phyloP scores from a whole-genome alignment of 2,888 invertebrate genomes.

The Neria commutata region DNA sequence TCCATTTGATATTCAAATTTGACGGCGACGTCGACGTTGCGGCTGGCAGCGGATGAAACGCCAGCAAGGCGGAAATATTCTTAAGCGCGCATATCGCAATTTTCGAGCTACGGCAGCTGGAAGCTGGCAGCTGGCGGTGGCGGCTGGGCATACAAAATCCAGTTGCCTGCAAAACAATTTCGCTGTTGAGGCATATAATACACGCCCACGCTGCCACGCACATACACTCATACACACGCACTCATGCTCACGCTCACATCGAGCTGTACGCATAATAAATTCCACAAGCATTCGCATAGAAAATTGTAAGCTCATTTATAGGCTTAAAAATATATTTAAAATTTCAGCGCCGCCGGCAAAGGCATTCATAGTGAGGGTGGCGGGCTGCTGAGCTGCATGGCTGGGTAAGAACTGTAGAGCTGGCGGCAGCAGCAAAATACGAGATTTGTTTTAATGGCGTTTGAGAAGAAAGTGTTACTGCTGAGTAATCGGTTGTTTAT shows the following conservation, averaged over 20 bases:
- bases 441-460: constrained; percentile 20
- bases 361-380: constrained; percentile 16
- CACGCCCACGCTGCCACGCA: neutral
- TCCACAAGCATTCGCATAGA: constrained; percentile 55
- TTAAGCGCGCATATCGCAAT: neutral
- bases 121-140: too few relatives aligned
- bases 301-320: constrained; percentile 59
- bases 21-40: neutral
- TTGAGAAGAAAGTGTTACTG: neutral
- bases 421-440: too few relatives aligned
- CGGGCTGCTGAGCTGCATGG: constrained; percentile 32
- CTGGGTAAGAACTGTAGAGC: constrained; percentile 45
- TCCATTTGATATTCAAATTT: constrained; percentile 25
- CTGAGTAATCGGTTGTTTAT: too few relatives aligned
- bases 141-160: too few relatives aligned
- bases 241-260: too few relatives aligned
- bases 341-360: constrained; percentile 41
- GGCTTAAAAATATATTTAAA: constrained; percentile 48
- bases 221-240: neutral
- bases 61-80: neutral
- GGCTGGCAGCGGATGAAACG: neutral
- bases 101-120: too few relatives aligned
- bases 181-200: too few relatives aligned
- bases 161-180: too few relatives aligned
- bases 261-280: constrained; percentile 46